Conservation (phyloP, 2,113 vertebrate species). For the Cyanoderma ruficeps region DNA sequence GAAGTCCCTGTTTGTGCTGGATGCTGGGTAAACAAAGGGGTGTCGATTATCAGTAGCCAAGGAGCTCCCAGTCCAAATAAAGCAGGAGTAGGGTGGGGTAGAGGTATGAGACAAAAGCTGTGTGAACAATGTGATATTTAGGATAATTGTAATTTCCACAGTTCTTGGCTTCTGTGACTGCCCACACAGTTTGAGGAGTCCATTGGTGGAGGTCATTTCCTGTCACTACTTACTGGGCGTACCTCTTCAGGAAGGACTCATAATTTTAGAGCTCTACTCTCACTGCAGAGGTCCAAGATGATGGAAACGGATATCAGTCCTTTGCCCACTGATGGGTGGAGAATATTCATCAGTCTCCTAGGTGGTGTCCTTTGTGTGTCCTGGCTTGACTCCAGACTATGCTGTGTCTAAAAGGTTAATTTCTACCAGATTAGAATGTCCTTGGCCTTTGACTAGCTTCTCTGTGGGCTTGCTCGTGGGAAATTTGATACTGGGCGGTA, state of each 20-base stretch:
- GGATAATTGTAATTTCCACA: constrained; percentile 46
- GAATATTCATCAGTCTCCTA: constrained; percentile 15
- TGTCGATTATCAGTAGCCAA: background rate
- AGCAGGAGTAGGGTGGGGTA: background rate
- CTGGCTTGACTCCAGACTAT: constrained; percentile 33
- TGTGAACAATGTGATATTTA: constrained; percentile 51
- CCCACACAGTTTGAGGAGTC: background rate
- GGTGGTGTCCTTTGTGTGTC: constrained; percentile 29
- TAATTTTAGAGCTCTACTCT: background rate
- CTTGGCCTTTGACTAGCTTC: constrained; percentile 40
- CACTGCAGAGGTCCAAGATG: background rate
- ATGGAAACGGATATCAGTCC: constrained; percentile 40
- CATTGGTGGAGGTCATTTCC: constrained; percentile 21
- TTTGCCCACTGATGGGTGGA: constrained; percentile 29
- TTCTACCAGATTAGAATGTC: constrained; percentile 33
- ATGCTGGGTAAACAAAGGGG: background rate
- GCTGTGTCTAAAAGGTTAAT: constrained; percentile 55
- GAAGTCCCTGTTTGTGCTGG: background rate
- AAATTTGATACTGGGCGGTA: constrained; percentile 9
- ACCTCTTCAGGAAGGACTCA: constrained; percentile 41
- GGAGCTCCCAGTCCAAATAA: constrained; percentile 12
- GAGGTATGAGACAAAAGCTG: constrained; percentile 6
- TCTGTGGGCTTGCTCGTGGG: background rate
- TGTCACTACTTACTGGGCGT: background rate
- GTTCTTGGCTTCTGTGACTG: constrained; percentile 38